A percentile compares a stretch with the other conserved stretches of the same genome.
Evolutionary conservation across 2,113 vertebrate species (phyloP).

Genomic region (Mus spicilegus): DNA sequence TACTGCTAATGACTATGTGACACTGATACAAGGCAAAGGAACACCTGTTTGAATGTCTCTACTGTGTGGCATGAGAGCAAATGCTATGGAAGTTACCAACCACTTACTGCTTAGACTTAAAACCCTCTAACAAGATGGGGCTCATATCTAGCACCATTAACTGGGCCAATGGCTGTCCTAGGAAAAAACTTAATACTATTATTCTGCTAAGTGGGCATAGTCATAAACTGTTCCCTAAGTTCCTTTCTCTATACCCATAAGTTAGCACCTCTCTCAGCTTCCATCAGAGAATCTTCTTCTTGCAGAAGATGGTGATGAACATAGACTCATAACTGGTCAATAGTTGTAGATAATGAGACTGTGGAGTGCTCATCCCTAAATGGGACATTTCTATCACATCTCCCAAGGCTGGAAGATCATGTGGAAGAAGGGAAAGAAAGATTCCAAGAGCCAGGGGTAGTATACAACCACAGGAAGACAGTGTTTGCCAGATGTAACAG

Average conservation of each 20-base stretch:
- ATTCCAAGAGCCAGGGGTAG: not conserved
- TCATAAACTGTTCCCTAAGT: not conserved
- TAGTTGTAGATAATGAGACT: not conserved
- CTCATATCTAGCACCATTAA: not conserved
- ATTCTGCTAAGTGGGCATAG: not conserved
- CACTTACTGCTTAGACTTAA: not conserved
- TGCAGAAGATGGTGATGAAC: not conserved
- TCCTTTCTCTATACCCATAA: not conserved
- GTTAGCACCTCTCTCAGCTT: not conserved
- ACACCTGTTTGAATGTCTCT: conserved; percentile 14
- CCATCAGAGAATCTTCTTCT: not conserved
- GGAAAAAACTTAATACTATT: not conserved
- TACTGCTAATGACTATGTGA: conserved; percentile 36
- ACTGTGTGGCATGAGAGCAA: not conserved
- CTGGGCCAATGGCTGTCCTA: not conserved
- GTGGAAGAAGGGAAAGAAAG: not conserved
- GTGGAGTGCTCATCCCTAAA: not conserved
- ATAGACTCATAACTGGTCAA: not conserved
- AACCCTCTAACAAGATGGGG: not conserved
- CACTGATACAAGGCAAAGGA: not conserved
- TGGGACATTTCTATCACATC: too few relatives aligned
- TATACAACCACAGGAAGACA: too few relatives aligned
- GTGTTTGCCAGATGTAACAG: not conserved
- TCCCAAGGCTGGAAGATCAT: not conserved
- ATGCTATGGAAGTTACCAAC: not conserved